Conservation (phyloP, 2,888 invertebrate genomes). For the Cheilosia variabilis region DNA sequence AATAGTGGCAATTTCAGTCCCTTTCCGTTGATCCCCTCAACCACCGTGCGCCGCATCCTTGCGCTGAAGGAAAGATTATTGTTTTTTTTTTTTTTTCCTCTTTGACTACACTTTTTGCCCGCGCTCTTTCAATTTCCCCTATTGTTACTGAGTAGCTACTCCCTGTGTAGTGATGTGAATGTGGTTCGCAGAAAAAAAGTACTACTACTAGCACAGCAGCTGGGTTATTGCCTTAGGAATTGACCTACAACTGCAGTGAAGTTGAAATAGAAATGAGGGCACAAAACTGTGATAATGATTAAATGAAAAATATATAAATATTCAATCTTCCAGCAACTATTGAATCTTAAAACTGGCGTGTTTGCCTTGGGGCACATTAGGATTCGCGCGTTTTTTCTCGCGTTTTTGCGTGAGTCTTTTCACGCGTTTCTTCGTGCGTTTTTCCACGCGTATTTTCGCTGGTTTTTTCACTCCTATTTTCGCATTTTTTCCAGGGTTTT, state of each 20-base stretch:
- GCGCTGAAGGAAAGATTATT: constrained; percentile 15
- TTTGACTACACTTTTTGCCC: not conserved
- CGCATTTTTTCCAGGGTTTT: too few relatives aligned
- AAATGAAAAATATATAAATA: not conserved
- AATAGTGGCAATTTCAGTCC: constrained; percentile 68
- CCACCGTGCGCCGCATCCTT: not conserved
- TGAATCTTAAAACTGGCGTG: constrained; percentile 2
- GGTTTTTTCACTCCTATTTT: too few relatives aligned
- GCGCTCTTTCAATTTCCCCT: constrained; percentile 1
- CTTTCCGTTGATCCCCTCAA: constrained; percentile 24
- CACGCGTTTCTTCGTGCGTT: too few relatives aligned
- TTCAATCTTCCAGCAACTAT: not conserved
- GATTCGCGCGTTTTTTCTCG: too few relatives aligned
- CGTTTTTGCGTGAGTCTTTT: too few relatives aligned
- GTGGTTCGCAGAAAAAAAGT: constrained; percentile 4
- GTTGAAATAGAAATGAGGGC: constrained; percentile 34
- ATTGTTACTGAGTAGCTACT: constrained; percentile 40
- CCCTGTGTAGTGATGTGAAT: constrained; percentile 7
- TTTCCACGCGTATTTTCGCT: too few relatives aligned
- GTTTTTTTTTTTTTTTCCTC: constrained; percentile 4
- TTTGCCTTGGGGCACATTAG: not conserved
- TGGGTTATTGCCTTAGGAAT: constrained; percentile 56
- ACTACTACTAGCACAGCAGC: constrained; percentile 1
- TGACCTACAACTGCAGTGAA: constrained; percentile 62
- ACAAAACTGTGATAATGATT: constrained; percentile 8